Percentiles rank a stretch among this genome's conserved stretches.
Evolutionary conservation across 2,113 vertebrate genomes (phyloP).

Genomic region (Panurus biarmicus): DNA sequence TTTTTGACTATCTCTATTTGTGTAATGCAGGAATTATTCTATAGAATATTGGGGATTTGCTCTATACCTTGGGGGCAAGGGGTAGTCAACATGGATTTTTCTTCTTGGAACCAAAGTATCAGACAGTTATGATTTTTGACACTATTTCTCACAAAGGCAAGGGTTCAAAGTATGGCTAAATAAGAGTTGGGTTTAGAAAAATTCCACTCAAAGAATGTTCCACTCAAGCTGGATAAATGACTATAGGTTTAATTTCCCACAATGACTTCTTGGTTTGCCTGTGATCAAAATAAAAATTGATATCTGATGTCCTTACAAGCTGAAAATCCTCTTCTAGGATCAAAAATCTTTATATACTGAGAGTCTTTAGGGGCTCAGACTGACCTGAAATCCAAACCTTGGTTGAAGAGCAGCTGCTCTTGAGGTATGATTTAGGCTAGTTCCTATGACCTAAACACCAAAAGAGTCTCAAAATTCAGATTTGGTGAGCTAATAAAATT

Average conservation of each 20-base stretch:
- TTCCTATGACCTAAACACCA: not conserved
- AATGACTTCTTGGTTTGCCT: not conserved
- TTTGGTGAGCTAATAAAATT: not conserved
- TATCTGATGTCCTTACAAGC: not conserved
- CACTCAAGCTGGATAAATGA: not conserved
- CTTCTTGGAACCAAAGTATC: not conserved
- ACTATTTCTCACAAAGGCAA: not conserved
- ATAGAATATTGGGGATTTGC: not conserved
- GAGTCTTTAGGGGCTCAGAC: not conserved
- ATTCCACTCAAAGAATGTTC: not conserved
- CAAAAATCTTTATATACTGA: not conserved
- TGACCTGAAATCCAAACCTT: not conserved
- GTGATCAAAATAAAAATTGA: not conserved
- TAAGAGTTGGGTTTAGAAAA: not conserved
- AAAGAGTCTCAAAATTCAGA: not conserved
- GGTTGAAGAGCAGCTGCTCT: not conserved
- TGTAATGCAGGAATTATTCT: not conserved
- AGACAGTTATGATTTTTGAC: not conserved
- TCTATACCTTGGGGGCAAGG: not conserved
- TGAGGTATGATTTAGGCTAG: not conserved
- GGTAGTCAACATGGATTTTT: not conserved
- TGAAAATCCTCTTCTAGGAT: not conserved
- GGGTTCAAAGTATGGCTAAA: not conserved
- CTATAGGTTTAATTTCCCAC: not conserved
- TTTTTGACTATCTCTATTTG: not conserved